Evolutionary conservation across 1,140 invertebrate genomes (phyloP).

Genomic region (Cotesia glomerata): DNA sequence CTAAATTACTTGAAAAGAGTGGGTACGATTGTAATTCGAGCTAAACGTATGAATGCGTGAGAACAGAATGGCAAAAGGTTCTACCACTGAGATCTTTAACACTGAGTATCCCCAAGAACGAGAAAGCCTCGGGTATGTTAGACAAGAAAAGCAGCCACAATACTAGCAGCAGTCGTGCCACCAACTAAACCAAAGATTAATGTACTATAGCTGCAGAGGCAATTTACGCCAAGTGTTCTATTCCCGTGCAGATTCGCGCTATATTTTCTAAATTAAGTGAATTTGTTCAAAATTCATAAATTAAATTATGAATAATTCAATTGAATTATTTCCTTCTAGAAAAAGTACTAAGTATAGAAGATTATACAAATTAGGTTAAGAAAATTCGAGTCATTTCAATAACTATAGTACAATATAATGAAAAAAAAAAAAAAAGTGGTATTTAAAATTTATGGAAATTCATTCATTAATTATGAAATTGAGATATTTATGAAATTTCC

Average conservation of each 20-base stretch:
- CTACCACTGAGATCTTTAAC: conserved; percentile 21
- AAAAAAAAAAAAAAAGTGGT: too few species aligned
- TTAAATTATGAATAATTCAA: too few species aligned
- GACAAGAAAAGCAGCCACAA: conserved; percentile 52
- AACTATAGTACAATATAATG: too few species aligned
- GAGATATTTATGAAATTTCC: too few species aligned
- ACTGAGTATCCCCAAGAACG: conserved; percentile 25
- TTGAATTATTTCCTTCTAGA: too few species aligned
- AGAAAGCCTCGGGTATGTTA: conserved; percentile 39
- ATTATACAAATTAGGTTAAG: too few species aligned
- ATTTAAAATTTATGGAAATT: too few species aligned
- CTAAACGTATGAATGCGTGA: conserved; percentile 21
- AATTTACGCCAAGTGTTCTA: conserved; percentile 61
- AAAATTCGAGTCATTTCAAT: too few species aligned
- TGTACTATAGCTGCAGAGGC: conserved; percentile 62
- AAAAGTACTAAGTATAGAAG: too few species aligned
- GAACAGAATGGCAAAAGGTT: conserved; percentile 29
- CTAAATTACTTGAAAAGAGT: conserved; percentile 25
- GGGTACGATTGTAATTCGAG: conserved; percentile 30
- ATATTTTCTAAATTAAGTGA: conserved; percentile 29
- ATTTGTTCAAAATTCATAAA: conserved; percentile 24
- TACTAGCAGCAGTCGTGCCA: conserved; percentile 48
- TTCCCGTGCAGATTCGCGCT: conserved; percentile 26
- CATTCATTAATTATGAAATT: too few species aligned
- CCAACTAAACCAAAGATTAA: conserved; percentile 63